phyloP scores from a whole-genome alignment of 2,797 vertebrate genomes.

The Lacerta bilineata region DNA sequence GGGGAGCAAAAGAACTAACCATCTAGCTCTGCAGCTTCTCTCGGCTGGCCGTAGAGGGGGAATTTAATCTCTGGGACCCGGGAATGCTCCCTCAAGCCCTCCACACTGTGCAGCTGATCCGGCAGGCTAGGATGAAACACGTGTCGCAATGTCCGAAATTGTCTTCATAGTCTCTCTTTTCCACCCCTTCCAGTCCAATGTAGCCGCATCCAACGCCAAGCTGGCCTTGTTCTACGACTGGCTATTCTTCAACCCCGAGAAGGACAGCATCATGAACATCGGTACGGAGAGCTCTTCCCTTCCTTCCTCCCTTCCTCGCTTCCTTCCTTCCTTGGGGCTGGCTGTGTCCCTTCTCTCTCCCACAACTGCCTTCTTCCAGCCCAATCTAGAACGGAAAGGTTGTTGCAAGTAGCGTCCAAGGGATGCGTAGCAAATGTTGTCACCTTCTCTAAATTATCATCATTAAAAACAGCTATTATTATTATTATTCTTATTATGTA shows the following conservation, averaged over 20 bases:
- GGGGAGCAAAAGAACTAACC: no score
- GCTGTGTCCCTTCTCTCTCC: background rate
- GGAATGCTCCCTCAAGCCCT: background rate
- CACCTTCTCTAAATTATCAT: no score
- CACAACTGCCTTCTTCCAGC: background rate
- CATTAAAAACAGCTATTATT: no score
- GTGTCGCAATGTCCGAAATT: rapidly evolving
- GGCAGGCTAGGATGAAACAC: rapidly evolving
- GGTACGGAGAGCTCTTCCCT: constrained; percentile 73
- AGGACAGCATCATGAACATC: constrained; percentile 99
- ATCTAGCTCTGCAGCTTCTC: background rate
- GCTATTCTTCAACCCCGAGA: constrained; percentile 98
- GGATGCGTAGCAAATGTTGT: background rate
- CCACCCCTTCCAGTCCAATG: constrained; percentile 87
- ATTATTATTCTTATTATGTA: no score
- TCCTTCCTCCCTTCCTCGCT: rapidly evolving
- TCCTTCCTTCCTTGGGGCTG: no score
- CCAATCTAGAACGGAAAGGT: background rate
- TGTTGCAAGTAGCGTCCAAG: background rate
- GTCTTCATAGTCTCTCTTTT: background rate
- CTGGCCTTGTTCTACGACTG: constrained; percentile 97
- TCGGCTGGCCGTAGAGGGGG: no score
- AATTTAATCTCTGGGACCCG: no score
- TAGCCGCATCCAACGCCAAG: constrained; percentile 96
- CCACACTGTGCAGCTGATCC: no score